A percentile compares a stretch with the other conserved stretches of the same genome.
Evolutionary conservation across 2,888 invertebrate species (phyloP).

Genomic region (Acronicta aceris): DNA sequence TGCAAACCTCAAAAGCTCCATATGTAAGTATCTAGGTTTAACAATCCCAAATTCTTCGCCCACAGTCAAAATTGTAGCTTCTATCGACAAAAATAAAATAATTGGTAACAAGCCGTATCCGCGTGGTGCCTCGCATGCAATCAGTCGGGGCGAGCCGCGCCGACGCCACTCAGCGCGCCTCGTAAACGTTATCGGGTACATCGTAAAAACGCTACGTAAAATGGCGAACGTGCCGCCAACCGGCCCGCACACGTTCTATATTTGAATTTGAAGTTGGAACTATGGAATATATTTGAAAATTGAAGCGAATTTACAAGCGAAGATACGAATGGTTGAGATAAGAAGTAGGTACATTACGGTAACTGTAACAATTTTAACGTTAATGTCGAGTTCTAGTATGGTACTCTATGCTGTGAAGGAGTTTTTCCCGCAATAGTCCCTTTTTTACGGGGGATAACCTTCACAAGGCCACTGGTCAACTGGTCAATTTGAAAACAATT

Average conservation of each 20-base stretch:
- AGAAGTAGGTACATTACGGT: not conserved
- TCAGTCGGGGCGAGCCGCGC: conserved; percentile 85
- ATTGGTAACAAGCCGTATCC: conserved; percentile 36
- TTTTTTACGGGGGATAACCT: too few species aligned
- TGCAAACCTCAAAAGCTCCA: too few species aligned
- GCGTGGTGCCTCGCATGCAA: conserved; percentile 77
- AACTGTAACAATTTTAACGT: too few species aligned
- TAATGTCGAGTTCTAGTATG: too few species aligned
- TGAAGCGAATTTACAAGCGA: conserved; percentile 7
- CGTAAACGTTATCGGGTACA: conserved; percentile 87
- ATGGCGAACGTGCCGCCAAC: conserved; percentile 78
- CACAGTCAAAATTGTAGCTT: not conserved
- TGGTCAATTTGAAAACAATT: too few species aligned
- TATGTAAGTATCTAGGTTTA: too few species aligned
- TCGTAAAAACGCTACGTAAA: conserved; percentile 87
- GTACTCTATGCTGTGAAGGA: too few species aligned
- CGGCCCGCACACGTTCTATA: conserved; percentile 55
- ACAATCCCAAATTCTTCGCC: not conserved
- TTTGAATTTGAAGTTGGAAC: conserved; percentile 49
- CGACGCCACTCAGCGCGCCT: conserved; percentile 87
- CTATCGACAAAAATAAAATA: conserved; percentile 35
- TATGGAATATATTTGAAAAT: conserved; percentile 29
- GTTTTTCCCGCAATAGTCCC: too few species aligned
- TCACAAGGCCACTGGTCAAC: too few species aligned
- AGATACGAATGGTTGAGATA: not conserved